These are phyloP conservation scores for Cantharis rustica DNA, from an alignment of 2,888 invertebrate species.

Conservation along the genomic window DNA sequence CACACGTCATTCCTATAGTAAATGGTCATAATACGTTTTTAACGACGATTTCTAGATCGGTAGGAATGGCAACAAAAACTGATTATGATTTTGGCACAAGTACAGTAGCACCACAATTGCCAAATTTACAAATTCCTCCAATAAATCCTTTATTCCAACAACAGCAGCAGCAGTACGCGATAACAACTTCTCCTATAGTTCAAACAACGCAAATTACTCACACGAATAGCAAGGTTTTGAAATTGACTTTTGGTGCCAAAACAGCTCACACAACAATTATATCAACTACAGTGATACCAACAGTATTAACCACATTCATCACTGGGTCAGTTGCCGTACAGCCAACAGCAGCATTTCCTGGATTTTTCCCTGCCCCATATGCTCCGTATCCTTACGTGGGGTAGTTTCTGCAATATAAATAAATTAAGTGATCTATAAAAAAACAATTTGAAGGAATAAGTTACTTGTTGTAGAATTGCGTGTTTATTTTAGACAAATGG, in stretches of 20 bases:
- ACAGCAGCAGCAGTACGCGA: slow-evolving; percentile 70
- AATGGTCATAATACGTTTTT: slow-evolving; percentile 76
- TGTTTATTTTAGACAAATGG: not conserved
- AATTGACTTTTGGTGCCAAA: slow-evolving; percentile 89
- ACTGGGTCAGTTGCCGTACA: slow-evolving; percentile 80
- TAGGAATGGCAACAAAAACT: slow-evolving; percentile 79
- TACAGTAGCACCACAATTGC: slow-evolving; percentile 54
- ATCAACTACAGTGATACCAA: slow-evolving; percentile 82
- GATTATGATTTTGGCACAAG: slow-evolving; percentile 79
- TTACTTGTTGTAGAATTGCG: not conserved
- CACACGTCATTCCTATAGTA: slow-evolving; percentile 78
- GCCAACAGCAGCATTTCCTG: slow-evolving; percentile 70
- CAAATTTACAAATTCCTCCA: slow-evolving; percentile 52
- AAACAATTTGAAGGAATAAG: not conserved
- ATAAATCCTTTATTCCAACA: slow-evolving; percentile 61
- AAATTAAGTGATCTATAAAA: not conserved
- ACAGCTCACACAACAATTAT: slow-evolving; percentile 86
- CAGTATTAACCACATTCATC: slow-evolving; percentile 80
- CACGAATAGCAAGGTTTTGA: slow-evolving; percentile 80
- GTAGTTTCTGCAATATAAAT: slow-evolving; percentile 40
- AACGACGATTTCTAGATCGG: slow-evolving; percentile 77
- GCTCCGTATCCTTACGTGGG: slow-evolving; percentile 79
- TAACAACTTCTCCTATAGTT: slow-evolving; percentile 81
- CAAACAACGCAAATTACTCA: slow-evolving; percentile 78
- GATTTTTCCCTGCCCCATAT: slow-evolving; percentile 78